These are phyloP conservation scores for Drosophila elegans DNA, from an alignment of 1,140 invertebrate species.

Conservation along the genomic window DNA sequence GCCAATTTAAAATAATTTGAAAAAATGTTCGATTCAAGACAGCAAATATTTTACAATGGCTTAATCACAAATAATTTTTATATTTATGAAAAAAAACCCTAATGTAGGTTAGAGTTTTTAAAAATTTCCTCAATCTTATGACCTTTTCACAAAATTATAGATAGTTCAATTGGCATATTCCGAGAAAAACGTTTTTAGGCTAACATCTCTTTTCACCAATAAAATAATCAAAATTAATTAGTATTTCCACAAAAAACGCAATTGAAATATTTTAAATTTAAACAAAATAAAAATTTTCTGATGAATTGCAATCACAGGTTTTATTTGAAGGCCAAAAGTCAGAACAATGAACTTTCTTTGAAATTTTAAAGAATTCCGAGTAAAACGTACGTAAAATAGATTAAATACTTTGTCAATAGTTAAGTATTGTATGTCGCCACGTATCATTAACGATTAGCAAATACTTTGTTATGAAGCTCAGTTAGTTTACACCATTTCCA, in stretches of 20 bases:
- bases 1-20: no score
- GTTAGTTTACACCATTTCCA: slow-evolving; percentile 22
- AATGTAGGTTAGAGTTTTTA: no score
- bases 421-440: slow-evolving; percentile 4
- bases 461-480: slow-evolving; percentile 27
- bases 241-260: neutral
- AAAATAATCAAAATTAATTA: neutral
- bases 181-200: neutral
- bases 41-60: no score
- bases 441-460: slow-evolving; percentile 20
- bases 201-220: slow-evolving; percentile 2
- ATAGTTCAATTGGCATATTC: neutral
- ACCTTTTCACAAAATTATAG: neutral
- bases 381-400: neutral
- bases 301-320: neutral
- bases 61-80: no score
- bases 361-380: neutral
- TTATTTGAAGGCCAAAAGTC: slow-evolving; percentile 2
- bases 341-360: slow-evolving; percentile 11
- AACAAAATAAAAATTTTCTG: neutral
- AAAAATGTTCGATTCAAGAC: no score
- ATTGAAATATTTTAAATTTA: neutral
- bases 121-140: no score
- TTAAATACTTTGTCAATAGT: slow-evolving; percentile 13
- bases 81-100: no score